Conservation (phyloP, 2,113 vertebrate genomes). For the Pygoscelis antarcticus region DNA sequence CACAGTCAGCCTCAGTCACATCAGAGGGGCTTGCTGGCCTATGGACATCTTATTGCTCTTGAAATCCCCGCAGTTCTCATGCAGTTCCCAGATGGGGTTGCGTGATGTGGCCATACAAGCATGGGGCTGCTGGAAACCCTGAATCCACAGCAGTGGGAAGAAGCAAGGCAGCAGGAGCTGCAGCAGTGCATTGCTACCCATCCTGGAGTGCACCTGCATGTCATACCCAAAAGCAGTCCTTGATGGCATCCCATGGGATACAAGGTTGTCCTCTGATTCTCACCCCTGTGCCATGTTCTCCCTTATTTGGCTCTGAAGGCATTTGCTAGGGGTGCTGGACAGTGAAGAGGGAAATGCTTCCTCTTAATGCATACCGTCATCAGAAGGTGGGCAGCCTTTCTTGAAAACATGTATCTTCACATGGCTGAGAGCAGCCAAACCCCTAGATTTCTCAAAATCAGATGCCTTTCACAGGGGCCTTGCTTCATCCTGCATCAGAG, state of each 20-base stretch:
- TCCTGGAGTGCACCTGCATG: not conserved
- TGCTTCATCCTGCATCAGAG: not conserved
- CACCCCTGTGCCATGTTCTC: not conserved
- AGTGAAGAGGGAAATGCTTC: not conserved
- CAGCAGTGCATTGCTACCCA: not conserved
- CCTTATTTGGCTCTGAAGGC: not conserved
- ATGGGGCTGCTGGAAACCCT: not conserved
- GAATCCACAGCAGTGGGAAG: not conserved
- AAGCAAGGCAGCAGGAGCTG: not conserved
- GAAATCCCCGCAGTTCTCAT: not conserved
- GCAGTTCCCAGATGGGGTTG: not conserved
- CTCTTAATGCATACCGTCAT: not conserved
- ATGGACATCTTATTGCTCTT: not conserved
- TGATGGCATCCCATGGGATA: not conserved
- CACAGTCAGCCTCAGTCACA: not conserved
- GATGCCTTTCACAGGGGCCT: not conserved
- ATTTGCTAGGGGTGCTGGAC: not conserved
- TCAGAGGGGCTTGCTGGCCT: not conserved
- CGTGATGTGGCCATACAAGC: fast-evolving
- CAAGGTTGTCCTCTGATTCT: not conserved
- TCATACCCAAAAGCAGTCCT: not conserved
- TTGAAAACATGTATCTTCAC: not conserved
- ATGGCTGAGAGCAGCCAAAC: not conserved
- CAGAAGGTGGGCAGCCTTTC: not conserved
- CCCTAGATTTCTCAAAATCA: not conserved